Percentiles rank a stretch among this genome's conserved stretches.
Evolutionary conservation across 1,140 invertebrate species (phyloP).

Genomic region (Bacillus rossius): DNA sequence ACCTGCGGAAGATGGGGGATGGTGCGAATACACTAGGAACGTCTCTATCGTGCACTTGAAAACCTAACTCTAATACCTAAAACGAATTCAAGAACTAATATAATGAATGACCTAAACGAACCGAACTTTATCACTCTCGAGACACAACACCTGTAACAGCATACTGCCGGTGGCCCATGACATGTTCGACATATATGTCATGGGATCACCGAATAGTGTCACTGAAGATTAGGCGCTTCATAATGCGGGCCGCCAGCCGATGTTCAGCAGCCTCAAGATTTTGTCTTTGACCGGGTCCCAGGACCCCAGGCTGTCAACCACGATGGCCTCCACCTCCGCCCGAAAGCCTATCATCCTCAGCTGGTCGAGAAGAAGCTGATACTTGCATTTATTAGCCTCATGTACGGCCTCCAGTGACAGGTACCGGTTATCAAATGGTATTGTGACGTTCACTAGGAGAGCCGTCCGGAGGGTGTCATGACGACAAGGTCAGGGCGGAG

Average conservation of each 20-base stretch:
- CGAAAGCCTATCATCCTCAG: constrained; percentile 17
- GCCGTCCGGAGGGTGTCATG: constrained; percentile 17
- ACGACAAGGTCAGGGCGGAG: constrained; percentile 31
- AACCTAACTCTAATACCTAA: no score
- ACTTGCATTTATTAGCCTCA: constrained; percentile 20
- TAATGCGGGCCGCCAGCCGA: constrained; percentile 11
- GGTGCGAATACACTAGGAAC: no score
- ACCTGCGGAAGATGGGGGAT: no score
- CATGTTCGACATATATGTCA: constrained; percentile 26
- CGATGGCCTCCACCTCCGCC: constrained; percentile 21
- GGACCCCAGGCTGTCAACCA: constrained; percentile 26
- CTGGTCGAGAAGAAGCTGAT: constrained; percentile 18
- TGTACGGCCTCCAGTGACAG: constrained; percentile 21
- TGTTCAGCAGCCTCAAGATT: constrained; percentile 12
- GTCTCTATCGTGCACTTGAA: no score
- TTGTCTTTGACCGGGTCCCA: constrained; percentile 29
- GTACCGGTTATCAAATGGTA: constrained; percentile 36
- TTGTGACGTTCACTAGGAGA: constrained; percentile 33
- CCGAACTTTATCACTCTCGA: no score
- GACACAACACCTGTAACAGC: no score
- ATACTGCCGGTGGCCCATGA: constrained; percentile 6
- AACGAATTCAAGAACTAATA: no score
- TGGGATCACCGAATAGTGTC: constrained; percentile 28
- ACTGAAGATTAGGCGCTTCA: constrained; percentile 23
- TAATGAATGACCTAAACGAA: no score